phyloP scores from a whole-genome alignment of 2,113 vertebrate genomes.

The Fukomys damarensis region DNA sequence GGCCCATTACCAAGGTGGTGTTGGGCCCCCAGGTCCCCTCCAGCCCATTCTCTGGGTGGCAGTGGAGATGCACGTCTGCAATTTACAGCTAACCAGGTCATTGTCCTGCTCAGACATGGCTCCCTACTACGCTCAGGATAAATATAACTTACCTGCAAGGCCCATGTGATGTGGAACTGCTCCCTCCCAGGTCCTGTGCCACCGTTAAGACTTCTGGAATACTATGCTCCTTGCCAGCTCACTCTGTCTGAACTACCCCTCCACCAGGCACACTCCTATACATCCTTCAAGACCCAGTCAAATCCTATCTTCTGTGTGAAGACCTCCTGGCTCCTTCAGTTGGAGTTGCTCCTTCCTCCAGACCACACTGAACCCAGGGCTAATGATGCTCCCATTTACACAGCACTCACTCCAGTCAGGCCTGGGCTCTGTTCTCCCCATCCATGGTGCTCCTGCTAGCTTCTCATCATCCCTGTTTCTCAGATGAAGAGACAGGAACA shows the following conservation, averaged over 20 bases:
- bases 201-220: background rate
- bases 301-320: background rate
- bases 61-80: background rate
- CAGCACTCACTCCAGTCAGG: background rate
- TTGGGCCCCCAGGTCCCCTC: background rate
- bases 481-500: background rate
- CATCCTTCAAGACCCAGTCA: background rate
- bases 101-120: background rate
- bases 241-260: background rate
- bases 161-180: fast-evolving
- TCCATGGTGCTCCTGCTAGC: background rate
- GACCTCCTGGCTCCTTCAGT: background rate
- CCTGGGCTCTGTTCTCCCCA: fast-evolving
- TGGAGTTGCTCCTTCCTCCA: background rate
- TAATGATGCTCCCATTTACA: background rate
- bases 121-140: background rate
- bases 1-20: background rate
- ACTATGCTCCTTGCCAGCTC: fast-evolving
- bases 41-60: background rate
- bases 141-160: background rate
- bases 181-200: background rate
- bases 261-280: background rate
- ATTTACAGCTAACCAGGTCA: background rate
- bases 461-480: background rate
- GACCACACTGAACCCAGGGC: background rate